Base-by-base conservation (phyloP, 2,888 invertebrate genomes). In the Nymphalis polychloros region DNA sequence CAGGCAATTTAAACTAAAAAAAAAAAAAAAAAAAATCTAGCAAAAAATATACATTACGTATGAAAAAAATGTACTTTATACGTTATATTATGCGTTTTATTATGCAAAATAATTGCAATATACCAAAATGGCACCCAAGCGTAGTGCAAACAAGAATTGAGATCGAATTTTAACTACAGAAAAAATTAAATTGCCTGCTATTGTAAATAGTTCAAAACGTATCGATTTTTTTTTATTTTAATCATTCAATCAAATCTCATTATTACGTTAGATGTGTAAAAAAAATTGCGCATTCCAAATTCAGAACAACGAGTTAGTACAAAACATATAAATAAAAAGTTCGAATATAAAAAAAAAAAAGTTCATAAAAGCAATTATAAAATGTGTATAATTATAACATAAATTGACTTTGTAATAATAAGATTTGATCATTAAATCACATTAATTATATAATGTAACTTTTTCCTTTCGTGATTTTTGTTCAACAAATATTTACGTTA, bases 121-220 rank as follows among this genome's bases (percentile, higher is more conserved):
- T 75, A 79, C 78, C 76, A 80, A 84, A 81, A 90, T 88, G 91
- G 89, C 90, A 90, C 41, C 90, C 82, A 77, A 86, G 86, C 84
- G 79, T 81, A 83, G 85, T 84, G 87, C 86, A 86, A 86, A 83
- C 66, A 57, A n/a, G 67, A 77, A 81, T 88, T 91, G 90, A 91
- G 91, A 91, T 92, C 91, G 90, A 86, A 82, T 80, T 77, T 80
- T 79, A 82, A 76, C 77, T 80, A 83, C 52, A 63, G 65, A 80
- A 77, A 78, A 72, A 72, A 59, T 31, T 72, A 80, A 89, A 90
- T 90, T 92, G 92, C 92, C 92, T 90, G 91, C 91, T 86, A 81
- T 68, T 75, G 72, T 68, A 74, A 74, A 79, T 77, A 79, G 75
- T 78, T 82, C 79, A 80, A 81, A 79, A 79, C 73, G 75, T 78